phyloP scores from a whole-genome alignment of 2,113 vertebrate genomes.

The Brachyhypopomus occidentalis region DNA sequence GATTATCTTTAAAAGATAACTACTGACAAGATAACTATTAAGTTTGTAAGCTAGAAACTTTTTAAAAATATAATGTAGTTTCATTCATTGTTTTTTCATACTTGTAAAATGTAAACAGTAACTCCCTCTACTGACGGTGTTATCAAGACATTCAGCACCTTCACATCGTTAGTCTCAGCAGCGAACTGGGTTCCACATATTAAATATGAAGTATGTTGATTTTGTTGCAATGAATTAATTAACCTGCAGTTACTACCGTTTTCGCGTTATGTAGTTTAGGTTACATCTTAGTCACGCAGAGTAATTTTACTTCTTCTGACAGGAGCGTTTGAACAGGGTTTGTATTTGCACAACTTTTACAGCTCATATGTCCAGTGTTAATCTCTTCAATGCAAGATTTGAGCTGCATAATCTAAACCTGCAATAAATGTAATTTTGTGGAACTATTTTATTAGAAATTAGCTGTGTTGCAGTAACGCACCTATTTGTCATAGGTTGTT shows the following conservation, averaged over 20 bases:
- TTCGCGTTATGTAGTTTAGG: background rate
- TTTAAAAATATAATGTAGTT: background rate
- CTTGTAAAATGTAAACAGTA: background rate
- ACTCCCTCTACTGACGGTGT: background rate
- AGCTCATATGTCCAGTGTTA: conserved; percentile 6
- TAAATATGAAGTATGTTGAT: background rate
- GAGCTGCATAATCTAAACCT: conserved; percentile 25
- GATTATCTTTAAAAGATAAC: background rate
- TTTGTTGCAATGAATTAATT: background rate
- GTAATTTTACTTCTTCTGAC: background rate
- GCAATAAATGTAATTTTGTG: conserved; percentile 33
- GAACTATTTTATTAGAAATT: conserved; percentile 6
- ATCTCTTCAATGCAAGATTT: conserved; percentile 17
- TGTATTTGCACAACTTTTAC: conserved; percentile 14
- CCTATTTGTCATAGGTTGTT: conserved; percentile 9
- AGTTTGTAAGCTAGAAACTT: background rate
- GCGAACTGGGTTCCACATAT: background rate
- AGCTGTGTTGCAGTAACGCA: conserved; percentile 39
- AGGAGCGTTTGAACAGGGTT: conserved; percentile 34
- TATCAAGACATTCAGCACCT: background rate
- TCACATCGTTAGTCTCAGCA: too few species aligned
- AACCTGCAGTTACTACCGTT: background rate
- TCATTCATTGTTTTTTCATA: background rate
- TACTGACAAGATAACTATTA: background rate
- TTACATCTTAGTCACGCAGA: background rate